A percentile compares a stretch with the other conserved stretches of the same genome.
Evolutionary conservation across 2,797 vertebrate species (phyloP).

Genomic region (Liparis tanakae): DNA sequence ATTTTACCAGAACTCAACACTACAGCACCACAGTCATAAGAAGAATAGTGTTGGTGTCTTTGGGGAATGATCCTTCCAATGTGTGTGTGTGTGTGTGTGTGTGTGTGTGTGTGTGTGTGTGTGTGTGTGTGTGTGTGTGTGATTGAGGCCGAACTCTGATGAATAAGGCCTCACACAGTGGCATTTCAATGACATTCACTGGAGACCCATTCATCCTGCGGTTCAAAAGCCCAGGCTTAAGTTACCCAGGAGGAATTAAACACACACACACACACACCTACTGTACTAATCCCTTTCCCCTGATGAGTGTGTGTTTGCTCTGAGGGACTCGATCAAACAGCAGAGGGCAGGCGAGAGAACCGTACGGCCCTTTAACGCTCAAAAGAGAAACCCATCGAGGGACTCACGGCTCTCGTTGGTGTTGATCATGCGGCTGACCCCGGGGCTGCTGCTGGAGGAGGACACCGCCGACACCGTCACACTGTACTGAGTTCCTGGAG

Average conservation of each 20-base stretch:
- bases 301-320: not conserved
- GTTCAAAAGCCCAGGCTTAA: constrained; percentile 74
- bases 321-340: constrained; percentile 35
- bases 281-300: constrained; percentile 12
- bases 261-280: constrained; percentile 30
- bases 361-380: constrained; percentile 7
- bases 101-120: constrained; percentile 24
- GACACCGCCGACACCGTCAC: constrained; percentile 85
- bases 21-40: constrained; percentile 5
- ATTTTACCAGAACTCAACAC: not conserved
- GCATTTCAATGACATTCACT: constrained; percentile 81
- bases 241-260: constrained; percentile 77
- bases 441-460: constrained; percentile 87
- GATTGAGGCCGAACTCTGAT: constrained; percentile 62
- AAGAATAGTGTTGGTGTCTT: constrained; percentile 41
- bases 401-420: constrained; percentile 80
- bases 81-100: constrained; percentile 25
- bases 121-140: constrained; percentile 11
- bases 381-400: constrained; percentile 13
- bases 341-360: constrained; percentile 45
- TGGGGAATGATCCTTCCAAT: constrained; percentile 19
- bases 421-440: constrained; percentile 89
- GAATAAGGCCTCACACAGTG: constrained; percentile 78
- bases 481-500: constrained; percentile 85
- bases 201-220: constrained; percentile 70